Conservation (phyloP, 1,140 invertebrate species). For the Conus betulinus region DNA sequence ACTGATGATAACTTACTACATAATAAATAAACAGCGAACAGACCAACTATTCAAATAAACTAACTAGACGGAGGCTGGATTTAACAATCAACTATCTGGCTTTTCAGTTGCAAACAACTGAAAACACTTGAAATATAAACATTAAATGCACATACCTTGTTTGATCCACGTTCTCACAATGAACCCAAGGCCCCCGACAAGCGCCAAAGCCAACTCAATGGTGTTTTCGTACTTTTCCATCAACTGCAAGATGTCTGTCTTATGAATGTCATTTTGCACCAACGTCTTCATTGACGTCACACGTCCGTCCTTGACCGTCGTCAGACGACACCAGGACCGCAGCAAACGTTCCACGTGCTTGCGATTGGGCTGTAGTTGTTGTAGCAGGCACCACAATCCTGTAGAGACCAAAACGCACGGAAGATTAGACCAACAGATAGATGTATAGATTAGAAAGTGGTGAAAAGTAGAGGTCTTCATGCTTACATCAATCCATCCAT, state of each 20-base stretch:
- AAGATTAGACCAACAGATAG: no score
- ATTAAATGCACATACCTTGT: constrained; percentile 48
- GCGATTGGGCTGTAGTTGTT: constrained; percentile 55
- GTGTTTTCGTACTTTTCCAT: constrained; percentile 66
- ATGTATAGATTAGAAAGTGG: no score
- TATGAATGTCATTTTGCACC: constrained; percentile 59
- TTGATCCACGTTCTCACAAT: constrained; percentile 64
- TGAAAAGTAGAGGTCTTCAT: no score
- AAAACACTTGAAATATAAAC: no score
- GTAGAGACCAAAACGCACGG: constrained; percentile 11
- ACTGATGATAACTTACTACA: no score
- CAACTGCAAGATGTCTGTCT: constrained; percentile 54
- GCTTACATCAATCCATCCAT: no score
- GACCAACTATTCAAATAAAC: no score
- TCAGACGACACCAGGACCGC: constrained; percentile 70
- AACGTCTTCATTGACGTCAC: constrained; percentile 59
- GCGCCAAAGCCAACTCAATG: constrained; percentile 65
- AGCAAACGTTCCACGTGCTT: constrained; percentile 61
- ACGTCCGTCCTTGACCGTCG: constrained; percentile 63
- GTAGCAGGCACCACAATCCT: constrained; percentile 66
- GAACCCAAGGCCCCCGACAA: constrained; percentile 62
- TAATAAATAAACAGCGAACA: no score
- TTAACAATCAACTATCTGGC: no score
- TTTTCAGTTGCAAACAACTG: no score
- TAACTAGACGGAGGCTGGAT: no score